A percentile compares a stretch with the other conserved stretches of the same genome.
These are phyloP conservation scores for Megaleporinus macrocephalus DNA, from an alignment of 2,113 vertebrate genomes.

Conservation along the genomic window DNA sequence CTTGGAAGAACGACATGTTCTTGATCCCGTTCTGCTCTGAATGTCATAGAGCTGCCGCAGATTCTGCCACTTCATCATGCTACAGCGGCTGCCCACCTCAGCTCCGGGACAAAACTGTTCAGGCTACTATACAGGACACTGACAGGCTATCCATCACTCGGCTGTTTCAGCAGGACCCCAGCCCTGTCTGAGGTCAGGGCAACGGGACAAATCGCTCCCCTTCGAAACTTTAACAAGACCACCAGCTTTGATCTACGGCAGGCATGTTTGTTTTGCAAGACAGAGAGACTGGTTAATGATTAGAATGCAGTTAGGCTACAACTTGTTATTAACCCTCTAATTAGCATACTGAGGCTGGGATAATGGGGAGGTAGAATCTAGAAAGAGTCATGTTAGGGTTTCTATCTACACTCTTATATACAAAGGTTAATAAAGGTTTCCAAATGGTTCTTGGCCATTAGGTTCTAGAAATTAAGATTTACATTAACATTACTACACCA, in stretches of 20 bases:
- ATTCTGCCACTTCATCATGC: conserved; percentile 28
- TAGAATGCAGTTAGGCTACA: neutral
- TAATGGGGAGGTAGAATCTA: neutral
- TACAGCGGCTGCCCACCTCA: conserved; percentile 25
- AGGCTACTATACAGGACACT: conserved; percentile 16
- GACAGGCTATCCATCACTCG: conserved; percentile 40
- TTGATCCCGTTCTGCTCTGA: conserved; percentile 8
- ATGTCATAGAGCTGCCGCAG: conserved; percentile 12
- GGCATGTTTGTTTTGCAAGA: neutral
- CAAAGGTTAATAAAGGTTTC: too few relatives aligned
- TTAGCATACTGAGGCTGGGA: neutral
- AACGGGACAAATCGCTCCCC: conserved; percentile 37
- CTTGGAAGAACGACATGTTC: neutral
- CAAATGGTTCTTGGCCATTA: too few relatives aligned
- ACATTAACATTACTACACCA: too few relatives aligned
- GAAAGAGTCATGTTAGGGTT: neutral
- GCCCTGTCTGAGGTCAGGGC: conserved; percentile 26
- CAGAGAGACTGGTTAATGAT: conserved; percentile 24
- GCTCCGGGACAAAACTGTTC: conserved; percentile 11
- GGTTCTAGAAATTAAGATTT: too few relatives aligned
- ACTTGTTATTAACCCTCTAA: neutral
- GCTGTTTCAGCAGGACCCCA: conserved; percentile 10
- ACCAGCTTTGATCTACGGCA: neutral
- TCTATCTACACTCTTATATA: too few relatives aligned
- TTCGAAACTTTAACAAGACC: conserved; percentile 25